Evolutionary conservation across 2,888 invertebrate genomes (phyloP), one percentile per base, ranked within the genome.

Genomic region (Aproaerema taeniolella): DNA sequence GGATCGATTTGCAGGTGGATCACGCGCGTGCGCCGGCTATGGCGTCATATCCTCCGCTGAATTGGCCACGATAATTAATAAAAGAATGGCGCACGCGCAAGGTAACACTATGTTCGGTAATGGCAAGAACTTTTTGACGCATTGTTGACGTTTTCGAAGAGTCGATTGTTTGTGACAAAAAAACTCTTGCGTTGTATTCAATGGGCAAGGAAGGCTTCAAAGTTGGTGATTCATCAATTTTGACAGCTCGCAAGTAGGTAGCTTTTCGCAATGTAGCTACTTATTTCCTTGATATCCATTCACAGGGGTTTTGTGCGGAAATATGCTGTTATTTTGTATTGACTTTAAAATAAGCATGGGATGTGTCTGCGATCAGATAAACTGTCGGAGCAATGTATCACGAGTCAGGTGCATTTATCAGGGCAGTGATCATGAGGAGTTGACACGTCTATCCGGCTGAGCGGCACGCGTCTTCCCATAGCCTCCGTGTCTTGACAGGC

Each of bases 21-120:
- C 85, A 85, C 85, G 85, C 72, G 61, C 76, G 53, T 52, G 50
- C 68, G 67, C 64, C 64, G 68, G 63, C 71, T 67, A 72, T 80
- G 81, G 73, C 83, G 81, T 86, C 85, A 86, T 80, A 85, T 86
- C 85, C 85, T 83, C 71, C 47, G 61, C 73, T 61, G 67, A 77
- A 81, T 82, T 83, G 81, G 82, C 60, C 66, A 75, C 66, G 58
- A 65, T 72, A 80, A 83, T 85, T 83, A 85, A 83, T 85, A 83
- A 85, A 83, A 83, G 73, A 72, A 74, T 69, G 71, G 81, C 72
- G 81, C 72, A 62, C 62, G 67, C 65, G 61, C 73, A 70, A 68
- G 60, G 61, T 64, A 65, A 61, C 53, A 45, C 82, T 81, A 75
- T 81, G 76, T 82, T 79, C 75, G 82, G 81, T 65, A 64, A 63